Evolutionary conservation across 2,888 invertebrate species (phyloP).

Genomic region (Chloroclystis v-ata): DNA sequence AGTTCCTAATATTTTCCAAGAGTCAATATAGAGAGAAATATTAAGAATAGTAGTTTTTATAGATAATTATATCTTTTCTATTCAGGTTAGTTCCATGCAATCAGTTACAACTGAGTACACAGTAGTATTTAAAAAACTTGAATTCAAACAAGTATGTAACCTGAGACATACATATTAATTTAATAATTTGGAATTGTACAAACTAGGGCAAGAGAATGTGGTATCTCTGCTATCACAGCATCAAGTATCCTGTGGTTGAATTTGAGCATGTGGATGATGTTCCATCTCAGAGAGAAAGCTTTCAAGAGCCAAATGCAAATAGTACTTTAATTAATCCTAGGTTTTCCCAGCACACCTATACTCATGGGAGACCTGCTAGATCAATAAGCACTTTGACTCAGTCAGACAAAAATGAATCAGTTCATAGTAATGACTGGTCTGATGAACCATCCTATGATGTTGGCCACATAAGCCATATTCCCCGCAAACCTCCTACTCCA

Average conservation of each 20-base stretch:
- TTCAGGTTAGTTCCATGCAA: slow-evolving; percentile 50
- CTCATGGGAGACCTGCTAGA: not conserved
- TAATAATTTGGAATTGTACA: slow-evolving; percentile 42
- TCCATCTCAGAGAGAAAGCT: slow-evolving; percentile 27
- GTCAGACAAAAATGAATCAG: slow-evolving; percentile 16
- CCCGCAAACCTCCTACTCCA: slow-evolving; percentile 57
- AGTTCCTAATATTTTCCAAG: no score
- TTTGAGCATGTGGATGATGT: slow-evolving; percentile 61
- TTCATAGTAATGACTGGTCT: slow-evolving; percentile 17
- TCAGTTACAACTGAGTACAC: slow-evolving; percentile 49
- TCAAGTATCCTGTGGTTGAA: slow-evolving; percentile 57
- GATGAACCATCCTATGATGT: slow-evolving; percentile 40
- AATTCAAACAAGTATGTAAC: slow-evolving; percentile 56
- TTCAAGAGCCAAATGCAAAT: slow-evolving; percentile 45
- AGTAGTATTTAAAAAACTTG: slow-evolving; percentile 56
- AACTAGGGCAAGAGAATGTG: slow-evolving; percentile 63
- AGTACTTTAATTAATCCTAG: slow-evolving; percentile 40
- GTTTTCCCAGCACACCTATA: slow-evolving; percentile 20
- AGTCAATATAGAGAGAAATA: no score
- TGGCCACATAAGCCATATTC: slow-evolving; percentile 62
- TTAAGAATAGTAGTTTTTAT: slow-evolving; percentile 13
- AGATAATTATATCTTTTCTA: slow-evolving; percentile 30
- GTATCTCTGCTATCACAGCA: slow-evolving; percentile 69
- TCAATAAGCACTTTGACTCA: slow-evolving; percentile 15
- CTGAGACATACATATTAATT: slow-evolving; percentile 43